Base-by-base conservation (phyloP, 2,888 invertebrate species). In the Oegoconia quadripuncta region DNA sequence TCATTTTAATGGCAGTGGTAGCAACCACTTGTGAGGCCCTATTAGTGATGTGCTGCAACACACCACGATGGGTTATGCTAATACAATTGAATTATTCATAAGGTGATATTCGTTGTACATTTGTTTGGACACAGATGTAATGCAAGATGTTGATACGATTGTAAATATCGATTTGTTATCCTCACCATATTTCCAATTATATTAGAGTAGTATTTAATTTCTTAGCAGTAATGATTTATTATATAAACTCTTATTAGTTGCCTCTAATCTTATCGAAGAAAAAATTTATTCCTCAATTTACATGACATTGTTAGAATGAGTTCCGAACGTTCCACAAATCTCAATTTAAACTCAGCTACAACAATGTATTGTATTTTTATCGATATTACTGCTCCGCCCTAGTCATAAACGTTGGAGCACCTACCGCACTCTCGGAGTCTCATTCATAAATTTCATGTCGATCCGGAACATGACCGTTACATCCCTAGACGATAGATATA, bases 401-500 rank as follows among this genome's bases (percentile, higher is more conserved):
- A 66, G 43, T 48, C 52, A 56, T 64, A 52, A 64, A 58, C 58
- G 62, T 53, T 51, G 49, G 53, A 50, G 60, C 61, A 74, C 75
- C 68, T 69, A 74, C 77, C 69, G 73, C 74, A 60, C 56, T n/a
- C n/a, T 60, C 61, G 47, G 55, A 59, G 58, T 55, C 66, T 68
- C 73, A 77, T 81, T 81, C 80, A 81, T 81, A 82, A 82, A 77
- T 72, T 66, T 66, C 55, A 50, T 49, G 50, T 58, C 52, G 53
- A 57, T 59, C 30, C 46, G 41, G 54, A 60, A 66, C 69, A 69
- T 64, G 69, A 76, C 78, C 72, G 74, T 76, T 77, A 79, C 74
- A 70, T 66, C 72, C 64, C 67, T 58, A 60, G 63, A 60, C 63
- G 64, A 68, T 73, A 72, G 67, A 69, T 11, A 25, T 35, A 40